phyloP scores from a whole-genome alignment of 2,888 invertebrate species.

The Sericinus montela region DNA sequence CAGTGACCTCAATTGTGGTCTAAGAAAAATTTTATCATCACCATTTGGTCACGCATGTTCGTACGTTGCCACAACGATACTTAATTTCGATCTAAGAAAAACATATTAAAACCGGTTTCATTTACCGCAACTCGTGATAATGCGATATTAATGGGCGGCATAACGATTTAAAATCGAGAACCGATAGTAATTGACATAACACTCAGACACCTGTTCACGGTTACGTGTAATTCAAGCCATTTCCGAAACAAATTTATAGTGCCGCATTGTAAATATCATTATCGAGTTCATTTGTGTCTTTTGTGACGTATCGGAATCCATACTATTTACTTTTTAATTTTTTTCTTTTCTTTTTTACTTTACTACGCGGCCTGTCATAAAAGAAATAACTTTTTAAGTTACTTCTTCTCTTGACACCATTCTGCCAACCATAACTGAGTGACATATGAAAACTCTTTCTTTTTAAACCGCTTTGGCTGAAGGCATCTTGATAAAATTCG shows the following conservation, averaged over 20 bases:
- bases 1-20: not conserved
- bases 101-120: not conserved
- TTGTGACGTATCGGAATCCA: no score
- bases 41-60: not conserved
- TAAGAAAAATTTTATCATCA: not conserved
- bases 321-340: no score
- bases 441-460: no score
- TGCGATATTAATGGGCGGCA: slow-evolving; percentile 1
- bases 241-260: not conserved
- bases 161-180: not conserved
- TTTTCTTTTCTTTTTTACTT: no score
- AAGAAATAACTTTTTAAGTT: no score
- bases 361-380: no score
- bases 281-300: not conserved
- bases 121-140: not conserved
- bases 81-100: not conserved
- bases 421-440: no score
- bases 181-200: not conserved
- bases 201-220: not conserved
- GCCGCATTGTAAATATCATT: not conserved
- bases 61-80: not conserved
- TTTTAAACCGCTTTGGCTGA: no score
- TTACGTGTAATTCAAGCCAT: not conserved
- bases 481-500: no score
- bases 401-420: no score